Evolutionary conservation across 2,797 vertebrate genomes (phyloP), one percentile per base, ranked within the genome.

Genomic region (Trachurus trachurus): DNA sequence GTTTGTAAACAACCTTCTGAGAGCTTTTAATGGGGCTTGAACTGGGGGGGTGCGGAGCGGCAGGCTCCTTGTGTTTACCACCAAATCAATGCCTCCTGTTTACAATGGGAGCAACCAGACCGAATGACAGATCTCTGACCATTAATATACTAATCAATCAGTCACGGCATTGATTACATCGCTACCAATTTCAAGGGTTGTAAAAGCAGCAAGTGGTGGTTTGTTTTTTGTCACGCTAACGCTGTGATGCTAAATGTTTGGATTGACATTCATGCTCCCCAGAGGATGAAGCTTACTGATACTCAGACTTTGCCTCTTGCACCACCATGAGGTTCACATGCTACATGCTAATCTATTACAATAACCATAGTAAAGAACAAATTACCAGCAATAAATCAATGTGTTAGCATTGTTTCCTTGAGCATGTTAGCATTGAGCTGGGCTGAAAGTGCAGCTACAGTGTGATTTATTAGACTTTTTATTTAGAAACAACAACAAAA

Each of bases 61-160:
- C 10, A 2, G 69, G 54, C 15, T 65, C 40, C 57, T 10, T 12
- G 69, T 44, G 77, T 58, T 76, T 26, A 64, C 50, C 31, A 15
- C 19, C 50, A 10, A 69, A 88, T 88, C 81, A 56, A 86, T 84
- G 59, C 5, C 9, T 11, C 76, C 71, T 31, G 22, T 58, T 71
- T 44, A 34, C 31, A 31, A 66, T 74, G 64, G 0, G 0, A 31
- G 42, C 2, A 15, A 15, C 66, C 10, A 40, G 22, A 47, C 1
- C 31, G 19, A 64, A 75, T 71, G 67, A 64, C 19, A 39, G 60
- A 79, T 57, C 52, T 47, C 64, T 76, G 63, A 39, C 31, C 52
- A 57, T 47, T 54, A 68, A 26, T 45, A 71, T 15, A 16, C n/a
- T 21, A 61, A 80, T 47, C 65, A 47, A 44, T 61, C 39, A n/a